Evolutionary conservation across 2,888 invertebrate species (phyloP).

Genomic region (Agapostemon virescens): DNA sequence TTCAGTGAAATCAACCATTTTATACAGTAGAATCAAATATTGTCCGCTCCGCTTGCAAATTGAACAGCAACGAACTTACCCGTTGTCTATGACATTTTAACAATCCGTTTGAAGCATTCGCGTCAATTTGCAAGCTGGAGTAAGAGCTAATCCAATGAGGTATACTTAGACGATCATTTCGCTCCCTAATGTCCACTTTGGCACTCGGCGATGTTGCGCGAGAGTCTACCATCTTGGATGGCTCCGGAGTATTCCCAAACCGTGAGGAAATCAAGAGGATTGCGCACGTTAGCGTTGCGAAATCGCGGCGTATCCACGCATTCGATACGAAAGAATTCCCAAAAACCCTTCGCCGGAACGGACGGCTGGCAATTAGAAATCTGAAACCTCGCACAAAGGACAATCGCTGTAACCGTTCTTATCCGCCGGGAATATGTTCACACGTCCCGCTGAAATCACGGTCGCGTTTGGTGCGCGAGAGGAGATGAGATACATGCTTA

Average conservation of each 20-base stretch:
- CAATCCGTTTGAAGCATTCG: background rate
- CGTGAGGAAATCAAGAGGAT: conserved; percentile 39
- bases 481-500: conserved; percentile 41
- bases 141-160: background rate
- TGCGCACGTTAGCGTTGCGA: conserved; percentile 38
- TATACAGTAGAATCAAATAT: background rate
- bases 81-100: background rate
- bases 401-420: conserved; percentile 13
- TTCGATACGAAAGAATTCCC: conserved; percentile 26
- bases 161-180: conserved; percentile 15
- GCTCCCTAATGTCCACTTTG: conserved; percentile 32
- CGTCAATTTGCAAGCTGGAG: background rate
- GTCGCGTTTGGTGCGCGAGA: conserved; percentile 37
- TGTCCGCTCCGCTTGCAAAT: background rate
- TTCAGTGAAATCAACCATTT: background rate
- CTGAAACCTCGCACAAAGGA: conserved; percentile 21
- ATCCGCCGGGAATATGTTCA: conserved; percentile 35
- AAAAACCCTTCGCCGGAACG: conserved; percentile 15
- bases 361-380: background rate
- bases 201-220: conserved; percentile 14
- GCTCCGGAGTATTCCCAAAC: conserved; percentile 37
- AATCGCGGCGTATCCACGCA: conserved; percentile 35
- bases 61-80: background rate
- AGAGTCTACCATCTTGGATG: conserved; percentile 21
- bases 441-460: conserved; percentile 52